A percentile compares a stretch with the other conserved stretches of the same genome.
Evolutionary conservation across 2,797 vertebrate genomes (phyloP).

Genomic region (Austrolebias charrua): DNA sequence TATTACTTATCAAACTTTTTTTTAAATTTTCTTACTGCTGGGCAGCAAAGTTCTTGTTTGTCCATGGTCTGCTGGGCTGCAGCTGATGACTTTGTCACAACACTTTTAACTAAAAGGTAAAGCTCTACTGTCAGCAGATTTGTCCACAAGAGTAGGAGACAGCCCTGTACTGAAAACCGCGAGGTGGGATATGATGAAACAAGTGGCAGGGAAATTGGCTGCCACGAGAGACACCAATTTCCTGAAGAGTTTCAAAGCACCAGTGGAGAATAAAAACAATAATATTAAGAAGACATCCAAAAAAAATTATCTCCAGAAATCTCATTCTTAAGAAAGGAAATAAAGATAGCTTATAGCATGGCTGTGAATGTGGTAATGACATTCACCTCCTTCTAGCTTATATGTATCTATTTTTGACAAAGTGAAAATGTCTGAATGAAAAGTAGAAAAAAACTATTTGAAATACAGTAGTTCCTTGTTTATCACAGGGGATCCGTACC

Average conservation of each 20-base stretch:
- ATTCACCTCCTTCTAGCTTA: constrained; percentile 25
- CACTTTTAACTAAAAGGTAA: constrained; percentile 30
- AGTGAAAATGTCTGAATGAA: constrained; percentile 14
- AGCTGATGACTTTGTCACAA: constrained; percentile 32
- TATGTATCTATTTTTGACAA: constrained; percentile 37
- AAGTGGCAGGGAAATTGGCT: constrained; percentile 47
- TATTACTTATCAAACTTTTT: constrained; percentile 25
- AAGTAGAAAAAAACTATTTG: constrained; percentile 30
- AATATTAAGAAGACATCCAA: constrained; percentile 29
- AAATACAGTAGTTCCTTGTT: not conserved
- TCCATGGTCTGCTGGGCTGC: constrained; percentile 20
- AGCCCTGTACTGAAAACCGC: constrained; percentile 30
- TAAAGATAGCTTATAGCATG: not conserved
- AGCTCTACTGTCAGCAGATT: constrained; percentile 47
- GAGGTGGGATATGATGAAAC: constrained; percentile 32
- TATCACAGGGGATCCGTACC: too few relatives aligned
- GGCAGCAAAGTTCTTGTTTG: constrained; percentile 24
- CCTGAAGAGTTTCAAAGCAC: constrained; percentile 47
- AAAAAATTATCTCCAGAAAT: constrained; percentile 22
- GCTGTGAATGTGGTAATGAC: constrained; percentile 8
- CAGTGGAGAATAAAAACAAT: constrained; percentile 40
- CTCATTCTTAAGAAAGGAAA: constrained; percentile 9
- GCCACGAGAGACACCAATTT: constrained; percentile 41
- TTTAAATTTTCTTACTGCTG: constrained; percentile 17
- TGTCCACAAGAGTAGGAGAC: constrained; percentile 11